Evolutionary conservation across 2,888 invertebrate genomes (phyloP).

Genomic region (Pseudococcus viburni): DNA sequence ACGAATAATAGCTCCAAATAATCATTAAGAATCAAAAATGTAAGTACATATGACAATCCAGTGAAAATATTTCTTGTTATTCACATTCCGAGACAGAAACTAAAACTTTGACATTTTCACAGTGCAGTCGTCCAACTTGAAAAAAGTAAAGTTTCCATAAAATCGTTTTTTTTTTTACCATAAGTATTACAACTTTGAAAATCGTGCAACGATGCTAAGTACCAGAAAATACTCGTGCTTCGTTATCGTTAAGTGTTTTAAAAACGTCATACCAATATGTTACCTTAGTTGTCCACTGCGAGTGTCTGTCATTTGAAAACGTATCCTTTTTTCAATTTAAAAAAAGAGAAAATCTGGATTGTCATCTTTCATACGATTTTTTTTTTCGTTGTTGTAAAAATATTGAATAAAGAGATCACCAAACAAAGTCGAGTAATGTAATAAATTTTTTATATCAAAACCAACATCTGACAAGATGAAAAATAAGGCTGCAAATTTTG

Average conservation of each 20-base stretch:
- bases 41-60: too few species aligned
- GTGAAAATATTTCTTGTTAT: too few species aligned
- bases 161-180: too few species aligned
- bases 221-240: not conserved
- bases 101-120: too few species aligned
- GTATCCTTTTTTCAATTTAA: not conserved
- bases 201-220: not conserved
- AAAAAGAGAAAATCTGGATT: not conserved
- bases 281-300: not conserved
- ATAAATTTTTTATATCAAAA: not conserved
- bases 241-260: not conserved
- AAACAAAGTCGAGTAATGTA: not conserved
- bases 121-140: too few species aligned
- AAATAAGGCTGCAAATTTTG: not conserved
- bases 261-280: slow-evolving; percentile 16
- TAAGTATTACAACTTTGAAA: too few species aligned
- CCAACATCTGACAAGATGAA: not conserved
- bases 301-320: not conserved
- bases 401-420: slow-evolving; percentile 7
- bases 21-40: too few species aligned
- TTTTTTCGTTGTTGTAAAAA: not conserved
- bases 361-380: not conserved
- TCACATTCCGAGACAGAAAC: too few species aligned
- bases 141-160: too few species aligned
- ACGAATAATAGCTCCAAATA: too few species aligned